Evolutionary conservation across 2,113 vertebrate species (phyloP).

Genomic region (Circaetus gallicus): DNA sequence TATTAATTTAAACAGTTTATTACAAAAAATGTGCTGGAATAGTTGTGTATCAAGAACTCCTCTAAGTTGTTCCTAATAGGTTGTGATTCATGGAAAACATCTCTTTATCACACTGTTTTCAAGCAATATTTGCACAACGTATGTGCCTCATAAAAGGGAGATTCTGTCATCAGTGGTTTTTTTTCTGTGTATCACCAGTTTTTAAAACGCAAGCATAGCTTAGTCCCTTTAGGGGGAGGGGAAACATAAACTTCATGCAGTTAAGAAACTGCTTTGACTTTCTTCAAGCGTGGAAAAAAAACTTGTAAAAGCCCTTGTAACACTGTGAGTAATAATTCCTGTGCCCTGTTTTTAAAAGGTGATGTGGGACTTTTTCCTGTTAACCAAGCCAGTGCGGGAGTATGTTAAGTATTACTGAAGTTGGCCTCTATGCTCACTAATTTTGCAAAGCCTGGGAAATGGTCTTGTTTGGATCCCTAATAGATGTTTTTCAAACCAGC

Average conservation of each 20-base stretch:
- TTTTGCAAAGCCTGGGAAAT: neutral
- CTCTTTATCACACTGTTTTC: neutral
- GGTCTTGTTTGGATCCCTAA: neutral
- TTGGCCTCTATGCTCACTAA: neutral
- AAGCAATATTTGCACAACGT: neutral
- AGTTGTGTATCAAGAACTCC: neutral
- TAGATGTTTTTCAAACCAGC: neutral
- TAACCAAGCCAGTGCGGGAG: neutral
- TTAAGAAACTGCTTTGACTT: neutral
- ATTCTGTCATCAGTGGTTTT: neutral
- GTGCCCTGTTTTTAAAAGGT: neutral
- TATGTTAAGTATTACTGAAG: neutral
- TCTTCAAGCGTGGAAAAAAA: neutral
- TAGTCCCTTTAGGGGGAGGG: neutral
- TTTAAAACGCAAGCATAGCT: neutral
- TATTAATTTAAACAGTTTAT: neutral
- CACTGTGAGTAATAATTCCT: neutral
- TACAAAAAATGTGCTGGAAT: neutral
- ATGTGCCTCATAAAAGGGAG: neutral
- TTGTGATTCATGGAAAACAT: neutral
- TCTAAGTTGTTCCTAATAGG: neutral
- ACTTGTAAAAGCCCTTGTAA: neutral
- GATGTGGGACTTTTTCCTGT: neutral
- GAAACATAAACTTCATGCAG: neutral
- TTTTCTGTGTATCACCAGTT: neutral